Base-by-base conservation (phyloP, 2,113 vertebrate species). In the Oncorhynchus gorbuscha region DNA sequence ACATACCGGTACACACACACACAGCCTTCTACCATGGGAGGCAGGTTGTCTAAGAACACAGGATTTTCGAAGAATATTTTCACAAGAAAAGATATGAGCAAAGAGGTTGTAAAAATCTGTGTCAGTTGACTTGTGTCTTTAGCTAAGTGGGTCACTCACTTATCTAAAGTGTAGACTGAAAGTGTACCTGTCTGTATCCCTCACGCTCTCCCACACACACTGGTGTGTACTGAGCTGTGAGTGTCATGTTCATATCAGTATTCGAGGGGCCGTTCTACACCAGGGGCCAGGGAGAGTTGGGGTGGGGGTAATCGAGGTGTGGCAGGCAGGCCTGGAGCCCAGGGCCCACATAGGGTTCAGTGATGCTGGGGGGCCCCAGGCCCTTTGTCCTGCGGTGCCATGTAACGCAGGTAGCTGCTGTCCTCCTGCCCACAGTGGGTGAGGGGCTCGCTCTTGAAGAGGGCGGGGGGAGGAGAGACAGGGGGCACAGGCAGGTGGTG, bases 391-490 rank as follows among this genome's bases (percentile, higher is more conserved):
- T 89, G 71, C 3, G 89, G 77, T 5, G 94, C 90, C 94, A 97
- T 93, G 90, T 97, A 96, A 77, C 96, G 94, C 92, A 99, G 93
- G 73, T 97, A 99, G 87, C 76, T 88, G 91, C 69, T 90, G 91
- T 97, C 96, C 88, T 97, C 97, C 28, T 96, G 97, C 81, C 96
- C 95, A 70, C 97, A 93, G 87, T 98, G 96, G 83, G 97, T 98
- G 77, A 97, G 92, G 49, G 96, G 95, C 95, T 99, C 97, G 4
- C 96, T 98, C 92, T 98, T 98, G 77, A 99, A 98, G 74, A 99
- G 97, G 48, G 97, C 96, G 0, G 97, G 97, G 1, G 97, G 96
- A 2, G 97, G 96, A 4, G 96, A 93, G 68, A 95, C 94, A 0
- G 96, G 93, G 0, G 95, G 95, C 6, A 96, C 95, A 0, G 95